A percentile compares a stretch with the other conserved stretches of the same genome.
Conservation (phyloP, 2,888 invertebrate species). For the Parochlus steinenii region DNA sequence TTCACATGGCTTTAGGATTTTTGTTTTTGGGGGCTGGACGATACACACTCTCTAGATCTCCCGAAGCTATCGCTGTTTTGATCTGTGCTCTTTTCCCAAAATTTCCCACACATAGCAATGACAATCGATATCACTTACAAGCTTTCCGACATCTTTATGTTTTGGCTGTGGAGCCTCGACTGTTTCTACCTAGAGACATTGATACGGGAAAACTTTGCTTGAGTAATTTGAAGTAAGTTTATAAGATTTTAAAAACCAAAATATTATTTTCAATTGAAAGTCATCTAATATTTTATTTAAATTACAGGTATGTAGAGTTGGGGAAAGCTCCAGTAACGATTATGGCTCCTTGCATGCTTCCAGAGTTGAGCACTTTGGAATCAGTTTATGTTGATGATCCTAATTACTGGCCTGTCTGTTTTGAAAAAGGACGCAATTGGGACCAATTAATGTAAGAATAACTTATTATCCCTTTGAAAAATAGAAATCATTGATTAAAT, state of each 20-base stretch:
- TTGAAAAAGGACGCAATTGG: constrained; percentile 72
- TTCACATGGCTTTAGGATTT: constrained; percentile 88
- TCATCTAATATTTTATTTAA: constrained; percentile 16
- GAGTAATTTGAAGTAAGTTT: constrained; percentile 48
- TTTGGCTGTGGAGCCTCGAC: constrained; percentile 76
- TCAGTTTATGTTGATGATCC: constrained; percentile 67
- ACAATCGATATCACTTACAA: constrained; percentile 94
- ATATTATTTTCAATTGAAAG: constrained; percentile 2
- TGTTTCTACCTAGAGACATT: constrained; percentile 76
- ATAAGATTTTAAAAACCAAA: background rate
- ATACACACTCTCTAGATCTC: constrained; percentile 65
- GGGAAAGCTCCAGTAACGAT: constrained; percentile 36
- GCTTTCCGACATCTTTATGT: constrained; percentile 94
- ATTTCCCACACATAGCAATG: constrained; percentile 90
- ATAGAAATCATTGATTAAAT: constrained; percentile 5
- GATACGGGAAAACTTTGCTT: constrained; percentile 65
- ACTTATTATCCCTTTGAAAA: constrained; percentile 9
- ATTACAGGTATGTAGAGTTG: constrained; percentile 26
- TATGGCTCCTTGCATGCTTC: constrained; percentile 73
- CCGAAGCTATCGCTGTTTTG: constrained; percentile 74
- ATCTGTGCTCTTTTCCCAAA: constrained; percentile 92
- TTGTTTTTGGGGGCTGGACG: constrained; percentile 88
- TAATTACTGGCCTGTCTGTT: constrained; percentile 78
- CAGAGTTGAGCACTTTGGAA: constrained; percentile 56
- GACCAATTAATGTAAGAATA: constrained; percentile 50